Evolutionary conservation across 2,113 vertebrate genomes (phyloP), one percentile per base, ranked within the genome.

Genomic region (Rostratula benghalensis): DNA sequence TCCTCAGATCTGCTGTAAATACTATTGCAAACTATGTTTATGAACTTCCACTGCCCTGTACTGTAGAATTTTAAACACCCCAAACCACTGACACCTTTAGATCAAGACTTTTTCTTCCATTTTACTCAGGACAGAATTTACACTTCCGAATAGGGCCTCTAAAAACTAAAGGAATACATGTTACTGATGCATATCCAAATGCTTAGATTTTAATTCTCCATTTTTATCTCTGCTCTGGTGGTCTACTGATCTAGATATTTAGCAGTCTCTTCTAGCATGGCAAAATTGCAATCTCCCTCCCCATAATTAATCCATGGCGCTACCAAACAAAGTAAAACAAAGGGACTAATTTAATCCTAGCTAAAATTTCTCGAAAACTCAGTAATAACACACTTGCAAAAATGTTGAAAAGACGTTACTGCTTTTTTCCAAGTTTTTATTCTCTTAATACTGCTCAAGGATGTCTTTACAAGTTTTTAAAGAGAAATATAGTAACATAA

Each of bases 201-300:
- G 8, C 28, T 41, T 31, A 5, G 37, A 10, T 57, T 88, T 71
- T 53, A 75, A 48, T 71, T 68, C 60, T 80, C 45, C 33, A 9
- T 33, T 87, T 70, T 23, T 54, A 7, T 60, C 37, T 87, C 85
- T 89, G 65, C 64, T 90, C 73, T 48, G 23, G 31, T 83, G 37
- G 35, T 65, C 82, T 83, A 69, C 78, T 61, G 50, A 88, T 85
- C 51, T n/a, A 56, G 59, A 33, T 48, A 89, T 60, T 90, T 61
- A 89, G 39, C 39, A 41, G 7, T 10, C 53, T 82, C 10, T 57
- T 69, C 53, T 33, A 91, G 61, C 14, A 2, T 1, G 39, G 24
- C 31, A 45, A 82, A 91, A 87, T 9, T 33, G 18, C 43, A 4
- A 6, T 83, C 87, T 56, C 35, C 71, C 37, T 68, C 20, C 63